Percentiles rank a stretch among this genome's conserved stretches.
These are phyloP conservation scores for Drosophila ironensis DNA, from an alignment of 1,140 invertebrate species.

Conservation along the genomic window DNA sequence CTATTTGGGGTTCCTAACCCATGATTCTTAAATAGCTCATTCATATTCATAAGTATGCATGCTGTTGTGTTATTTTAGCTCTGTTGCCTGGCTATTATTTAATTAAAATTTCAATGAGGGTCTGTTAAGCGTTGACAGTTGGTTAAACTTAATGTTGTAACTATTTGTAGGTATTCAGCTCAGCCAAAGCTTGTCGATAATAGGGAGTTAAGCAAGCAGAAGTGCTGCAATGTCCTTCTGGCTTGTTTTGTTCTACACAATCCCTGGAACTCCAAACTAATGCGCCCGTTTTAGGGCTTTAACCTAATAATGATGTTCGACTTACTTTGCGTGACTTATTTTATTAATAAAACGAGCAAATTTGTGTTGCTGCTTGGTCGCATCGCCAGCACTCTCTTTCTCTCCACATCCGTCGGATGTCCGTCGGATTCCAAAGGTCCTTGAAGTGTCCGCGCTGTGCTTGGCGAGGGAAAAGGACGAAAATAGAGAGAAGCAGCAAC, in stretches of 20 bases:
- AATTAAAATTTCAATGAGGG: not conserved
- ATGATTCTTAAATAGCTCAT: too few species aligned
- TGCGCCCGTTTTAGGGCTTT: conserved; percentile 77
- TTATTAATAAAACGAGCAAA: conserved; percentile 81
- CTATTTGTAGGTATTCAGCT: not conserved
- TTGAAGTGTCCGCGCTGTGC: not conserved
- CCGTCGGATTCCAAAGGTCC: not conserved
- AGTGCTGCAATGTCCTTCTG: conserved; percentile 7
- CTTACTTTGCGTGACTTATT: conserved; percentile 81
- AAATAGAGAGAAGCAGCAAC: conserved; percentile 13
- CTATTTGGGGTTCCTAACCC: too few species aligned
- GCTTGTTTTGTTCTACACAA: too few species aligned
- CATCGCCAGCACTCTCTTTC: conserved; percentile 29
- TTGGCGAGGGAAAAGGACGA: conserved; percentile 17
- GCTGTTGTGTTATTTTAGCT: too few species aligned
- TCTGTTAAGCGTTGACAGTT: too few species aligned
- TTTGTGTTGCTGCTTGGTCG: conserved; percentile 79
- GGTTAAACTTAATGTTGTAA: too few species aligned
- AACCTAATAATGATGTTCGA: conserved; percentile 81
- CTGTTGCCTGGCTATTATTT: too few species aligned
- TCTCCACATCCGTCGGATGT: conserved; percentile 9
- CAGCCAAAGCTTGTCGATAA: not conserved
- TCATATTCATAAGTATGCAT: too few species aligned
- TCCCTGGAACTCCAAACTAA: conserved; percentile 44
- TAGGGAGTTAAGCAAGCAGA: conserved; percentile 4